These are phyloP conservation scores for Lottia scabra DNA, from an alignment of 2,888 invertebrate species.

Conservation along the genomic window DNA sequence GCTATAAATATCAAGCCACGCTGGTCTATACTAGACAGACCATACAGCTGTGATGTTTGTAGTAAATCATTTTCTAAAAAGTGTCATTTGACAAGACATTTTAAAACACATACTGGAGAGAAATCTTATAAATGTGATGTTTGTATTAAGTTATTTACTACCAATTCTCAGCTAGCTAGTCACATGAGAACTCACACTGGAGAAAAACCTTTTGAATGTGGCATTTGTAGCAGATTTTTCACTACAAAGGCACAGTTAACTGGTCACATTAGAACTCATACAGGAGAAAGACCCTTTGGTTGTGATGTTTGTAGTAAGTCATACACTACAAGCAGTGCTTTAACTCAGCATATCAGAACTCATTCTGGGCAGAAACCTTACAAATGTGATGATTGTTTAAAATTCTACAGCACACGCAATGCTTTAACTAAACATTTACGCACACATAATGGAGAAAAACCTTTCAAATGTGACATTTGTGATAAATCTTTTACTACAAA, in stretches of 20 bases:
- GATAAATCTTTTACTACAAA: background rate
- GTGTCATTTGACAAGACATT: slow-evolving; percentile 2
- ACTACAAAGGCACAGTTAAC: too few relatives aligned
- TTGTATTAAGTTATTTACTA: slow-evolving; percentile 2
- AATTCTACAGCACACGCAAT: background rate
- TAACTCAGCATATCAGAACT: slow-evolving; percentile 12
- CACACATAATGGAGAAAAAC: too few relatives aligned
- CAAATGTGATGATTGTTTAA: slow-evolving; percentile 6
- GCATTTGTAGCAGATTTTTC: background rate
- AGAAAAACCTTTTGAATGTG: slow-evolving; percentile 11
- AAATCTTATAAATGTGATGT: slow-evolving; percentile 6
- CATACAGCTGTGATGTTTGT: slow-evolving; percentile 1
- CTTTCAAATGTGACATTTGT: too few relatives aligned
- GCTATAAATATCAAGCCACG: too few relatives aligned
- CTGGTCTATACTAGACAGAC: too few relatives aligned
- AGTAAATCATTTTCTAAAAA: slow-evolving; percentile 7
- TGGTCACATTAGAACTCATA: too few relatives aligned
- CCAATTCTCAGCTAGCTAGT: background rate
- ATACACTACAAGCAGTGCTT: background rate
- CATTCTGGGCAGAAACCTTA: slow-evolving; percentile 7
- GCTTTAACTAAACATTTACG: too few relatives aligned
- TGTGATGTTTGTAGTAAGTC: slow-evolving; percentile 10
- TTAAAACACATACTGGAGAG: slow-evolving; percentile 11
- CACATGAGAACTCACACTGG: slow-evolving; percentile 12
- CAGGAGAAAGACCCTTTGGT: slow-evolving; percentile 1